These are phyloP conservation scores for Paragorgia papillata DNA, from an alignment of 92 coral and sea anemone genomes.

Conservation along the genomic window DNA sequence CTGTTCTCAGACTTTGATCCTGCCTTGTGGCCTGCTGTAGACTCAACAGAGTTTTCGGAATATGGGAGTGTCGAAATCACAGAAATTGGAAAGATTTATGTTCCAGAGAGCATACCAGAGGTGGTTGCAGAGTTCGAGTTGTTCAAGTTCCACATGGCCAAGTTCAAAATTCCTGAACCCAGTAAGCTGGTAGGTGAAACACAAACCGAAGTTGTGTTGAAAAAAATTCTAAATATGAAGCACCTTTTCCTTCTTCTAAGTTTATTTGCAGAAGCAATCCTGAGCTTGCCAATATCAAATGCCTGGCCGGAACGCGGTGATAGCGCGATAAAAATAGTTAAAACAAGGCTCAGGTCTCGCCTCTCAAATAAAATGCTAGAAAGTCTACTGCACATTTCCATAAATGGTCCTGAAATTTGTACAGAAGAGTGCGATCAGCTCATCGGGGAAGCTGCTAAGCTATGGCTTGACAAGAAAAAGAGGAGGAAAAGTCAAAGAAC, in stretches of 20 bases:
- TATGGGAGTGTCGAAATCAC: slow-evolving; percentile 28
- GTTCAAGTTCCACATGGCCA: no score
- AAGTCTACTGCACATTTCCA: slow-evolving; percentile 49
- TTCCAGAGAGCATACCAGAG: slow-evolving; percentile 10
- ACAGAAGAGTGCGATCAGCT: slow-evolving; percentile 49
- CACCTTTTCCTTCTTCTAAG: slow-evolving; percentile 21
- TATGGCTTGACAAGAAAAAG: slow-evolving; percentile 46
- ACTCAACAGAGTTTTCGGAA: slow-evolving; percentile 36
- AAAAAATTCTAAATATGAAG: background rate
- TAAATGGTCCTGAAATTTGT: slow-evolving; percentile 44
- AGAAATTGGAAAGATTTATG: slow-evolving; percentile 39
- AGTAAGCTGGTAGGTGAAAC: slow-evolving; percentile 38
- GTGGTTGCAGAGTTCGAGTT: no score
- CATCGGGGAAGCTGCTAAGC: slow-evolving; percentile 33
- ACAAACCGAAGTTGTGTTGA: slow-evolving; percentile 26
- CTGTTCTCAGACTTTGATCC: slow-evolving; percentile 38
- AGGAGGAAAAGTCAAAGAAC: slow-evolving; percentile 38
- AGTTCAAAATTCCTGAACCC: slow-evolving; percentile 36
- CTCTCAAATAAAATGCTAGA: slow-evolving; percentile 43
- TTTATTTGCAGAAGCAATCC: slow-evolving; percentile 29
- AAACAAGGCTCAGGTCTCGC: slow-evolving; percentile 41
- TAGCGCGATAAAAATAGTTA: slow-evolving; percentile 44
- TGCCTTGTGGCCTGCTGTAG: slow-evolving; percentile 33
- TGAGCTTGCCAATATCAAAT: slow-evolving; percentile 45
- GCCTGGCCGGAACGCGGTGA: slow-evolving; percentile 44